These are phyloP conservation scores for Ia io DNA, from an alignment of 2,113 vertebrate genomes.

Conservation along the genomic window DNA sequence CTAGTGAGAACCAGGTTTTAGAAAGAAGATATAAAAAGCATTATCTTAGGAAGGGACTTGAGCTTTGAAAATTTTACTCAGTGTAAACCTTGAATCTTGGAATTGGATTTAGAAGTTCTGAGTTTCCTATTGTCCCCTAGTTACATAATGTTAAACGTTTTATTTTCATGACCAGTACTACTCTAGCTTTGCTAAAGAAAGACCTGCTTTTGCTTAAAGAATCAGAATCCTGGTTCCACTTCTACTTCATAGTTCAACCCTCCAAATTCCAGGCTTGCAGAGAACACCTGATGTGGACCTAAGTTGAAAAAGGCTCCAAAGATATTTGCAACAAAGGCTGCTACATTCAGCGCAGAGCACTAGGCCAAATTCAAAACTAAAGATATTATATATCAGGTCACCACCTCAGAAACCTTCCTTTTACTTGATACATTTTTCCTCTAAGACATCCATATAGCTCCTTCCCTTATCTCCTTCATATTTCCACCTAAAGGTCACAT, in stretches of 20 bases:
- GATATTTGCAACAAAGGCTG: neutral
- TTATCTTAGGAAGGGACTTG: neutral
- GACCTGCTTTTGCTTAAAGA: neutral
- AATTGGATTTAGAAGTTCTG: neutral
- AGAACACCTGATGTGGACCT: neutral
- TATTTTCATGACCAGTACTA: neutral
- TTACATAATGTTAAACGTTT: neutral
- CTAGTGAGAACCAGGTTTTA: neutral
- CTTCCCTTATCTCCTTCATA: neutral
- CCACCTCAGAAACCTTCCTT: neutral
- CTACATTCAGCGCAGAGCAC: neutral
- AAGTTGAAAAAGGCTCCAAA: neutral
- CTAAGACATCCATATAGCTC: neutral
- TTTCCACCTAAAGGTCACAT: neutral
- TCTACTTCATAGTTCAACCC: neutral
- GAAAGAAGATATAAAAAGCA: neutral
- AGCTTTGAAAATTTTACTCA: neutral
- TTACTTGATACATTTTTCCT: neutral
- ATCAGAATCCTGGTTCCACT: neutral
- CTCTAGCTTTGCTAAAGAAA: conserved; percentile 21
- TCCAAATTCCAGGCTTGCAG: neutral
- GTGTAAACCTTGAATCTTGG: neutral
- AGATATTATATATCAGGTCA: neutral
- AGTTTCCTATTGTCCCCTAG: neutral
- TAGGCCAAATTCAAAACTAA: neutral